Percentiles rank a stretch among this genome's conserved stretches.
Evolutionary conservation across 2,888 invertebrate species (phyloP).

Genomic region (Megalurothrips usitatus): DNA sequence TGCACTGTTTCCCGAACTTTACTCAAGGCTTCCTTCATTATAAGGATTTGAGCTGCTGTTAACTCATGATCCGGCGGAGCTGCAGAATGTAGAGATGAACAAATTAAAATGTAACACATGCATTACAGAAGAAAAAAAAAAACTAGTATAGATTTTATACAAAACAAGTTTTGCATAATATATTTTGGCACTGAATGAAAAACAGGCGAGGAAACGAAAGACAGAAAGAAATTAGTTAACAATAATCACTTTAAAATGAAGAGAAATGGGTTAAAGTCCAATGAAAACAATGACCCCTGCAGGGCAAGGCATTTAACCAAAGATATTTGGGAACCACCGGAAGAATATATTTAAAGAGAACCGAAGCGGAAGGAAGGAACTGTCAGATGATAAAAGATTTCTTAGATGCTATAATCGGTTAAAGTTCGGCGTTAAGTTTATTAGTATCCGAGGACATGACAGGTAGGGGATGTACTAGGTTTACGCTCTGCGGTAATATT

Average conservation of each 20-base stretch:
- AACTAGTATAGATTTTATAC: neutral
- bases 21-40: conserved; percentile 67
- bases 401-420: neutral
- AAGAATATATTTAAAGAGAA: no score
- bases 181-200: neutral
- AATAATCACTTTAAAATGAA: neutral
- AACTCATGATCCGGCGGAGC: conserved; percentile 64
- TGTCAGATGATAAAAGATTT: conserved; percentile 15
- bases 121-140: neutral
- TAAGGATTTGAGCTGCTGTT: conserved; percentile 64
- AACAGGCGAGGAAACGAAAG: neutral
- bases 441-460: neutral
- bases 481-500: neutral
- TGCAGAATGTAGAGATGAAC: conserved; percentile 45
- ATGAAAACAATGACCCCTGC: conserved; percentile 1
- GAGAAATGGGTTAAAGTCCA: neutral
- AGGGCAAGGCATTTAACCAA: neutral
- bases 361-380: conserved; percentile 12
- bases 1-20: conserved; percentile 79
- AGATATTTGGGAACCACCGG: neutral
- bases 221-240: neutral
- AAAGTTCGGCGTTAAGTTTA: no score
- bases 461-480: neutral
- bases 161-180: neutral
- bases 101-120: neutral